phyloP scores from a whole-genome alignment of 2,113 vertebrate genomes.

The Prochilodus magdalenae region DNA sequence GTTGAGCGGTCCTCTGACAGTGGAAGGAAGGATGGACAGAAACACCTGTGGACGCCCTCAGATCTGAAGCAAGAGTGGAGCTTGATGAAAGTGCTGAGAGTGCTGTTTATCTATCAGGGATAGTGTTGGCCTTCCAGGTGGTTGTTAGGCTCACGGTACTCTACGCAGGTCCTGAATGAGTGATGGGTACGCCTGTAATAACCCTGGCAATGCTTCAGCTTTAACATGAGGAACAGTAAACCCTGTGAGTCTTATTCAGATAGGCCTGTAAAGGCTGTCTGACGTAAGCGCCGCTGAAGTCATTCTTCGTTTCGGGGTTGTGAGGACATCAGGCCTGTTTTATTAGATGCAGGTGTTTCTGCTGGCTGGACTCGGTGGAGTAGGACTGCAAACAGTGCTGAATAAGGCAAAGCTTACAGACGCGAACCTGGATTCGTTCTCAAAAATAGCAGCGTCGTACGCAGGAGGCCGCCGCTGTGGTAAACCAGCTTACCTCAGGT shows the following conservation, averaged over 20 bases:
- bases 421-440: constrained; percentile 7
- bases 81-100: too few relatives aligned
- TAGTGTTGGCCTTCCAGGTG: too few relatives aligned
- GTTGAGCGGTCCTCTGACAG: too few relatives aligned
- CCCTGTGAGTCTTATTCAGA: not conserved
- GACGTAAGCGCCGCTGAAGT: constrained; percentile 50
- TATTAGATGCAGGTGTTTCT: constrained; percentile 64
- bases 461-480: not conserved
- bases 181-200: too few relatives aligned
- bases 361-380: not conserved
- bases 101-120: too few relatives aligned
- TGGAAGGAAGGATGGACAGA: too few relatives aligned
- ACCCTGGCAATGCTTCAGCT: too few relatives aligned
- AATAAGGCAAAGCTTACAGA: constrained; percentile 24
- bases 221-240: not conserved
- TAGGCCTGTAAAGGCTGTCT: not conserved
- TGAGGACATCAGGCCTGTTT: constrained; percentile 48
- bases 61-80: too few relatives aligned
- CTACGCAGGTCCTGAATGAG: too few relatives aligned
- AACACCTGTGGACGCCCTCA: too few relatives aligned
- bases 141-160: too few relatives aligned
- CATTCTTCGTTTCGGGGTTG: constrained; percentile 40
- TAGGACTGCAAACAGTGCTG: constrained; percentile 23
- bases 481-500: not conserved
- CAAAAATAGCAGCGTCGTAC: constrained; percentile 5